Evolutionary conservation across 2,113 vertebrate species (phyloP).

Genomic region (Tauraco erythrolophus): DNA sequence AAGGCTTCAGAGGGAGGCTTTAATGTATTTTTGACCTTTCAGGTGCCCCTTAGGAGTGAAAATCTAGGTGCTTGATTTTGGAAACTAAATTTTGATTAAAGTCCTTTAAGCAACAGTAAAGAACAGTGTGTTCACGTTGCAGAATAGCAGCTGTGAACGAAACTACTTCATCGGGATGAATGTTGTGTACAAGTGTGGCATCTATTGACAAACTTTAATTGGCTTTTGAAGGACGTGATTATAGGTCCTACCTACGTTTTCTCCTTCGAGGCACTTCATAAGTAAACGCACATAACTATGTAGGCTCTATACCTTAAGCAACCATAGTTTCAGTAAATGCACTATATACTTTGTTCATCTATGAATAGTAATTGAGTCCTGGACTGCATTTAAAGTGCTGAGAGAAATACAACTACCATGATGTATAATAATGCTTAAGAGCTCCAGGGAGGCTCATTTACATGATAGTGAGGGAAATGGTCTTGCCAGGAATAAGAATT

Average conservation of each 20-base stretch:
- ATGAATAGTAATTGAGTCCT: background rate
- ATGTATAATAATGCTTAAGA: background rate
- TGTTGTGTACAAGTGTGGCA: background rate
- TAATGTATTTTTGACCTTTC: background rate
- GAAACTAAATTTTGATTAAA: background rate
- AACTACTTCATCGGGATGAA: background rate
- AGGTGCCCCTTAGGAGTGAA: background rate
- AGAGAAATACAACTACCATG: background rate
- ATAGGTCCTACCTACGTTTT: fast-evolving
- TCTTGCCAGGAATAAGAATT: slow-evolving; percentile 35
- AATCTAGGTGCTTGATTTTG: background rate
- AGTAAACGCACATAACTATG: fast-evolving
- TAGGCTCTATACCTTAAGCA: background rate
- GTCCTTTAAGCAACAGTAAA: background rate
- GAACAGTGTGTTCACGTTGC: background rate
- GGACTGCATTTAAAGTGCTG: background rate
- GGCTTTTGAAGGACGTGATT: background rate
- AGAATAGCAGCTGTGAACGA: background rate
- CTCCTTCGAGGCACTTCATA: background rate
- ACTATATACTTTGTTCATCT: background rate
- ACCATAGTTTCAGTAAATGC: background rate
- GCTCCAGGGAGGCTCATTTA: slow-evolving; percentile 27
- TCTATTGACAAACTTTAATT: background rate
- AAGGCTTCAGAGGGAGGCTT: background rate
- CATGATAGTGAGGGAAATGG: background rate